A percentile compares a stretch with the other conserved stretches of the same genome.
Evolutionary conservation across 2,113 vertebrate genomes (phyloP).

Genomic region (Eleginops maclovinus): DNA sequence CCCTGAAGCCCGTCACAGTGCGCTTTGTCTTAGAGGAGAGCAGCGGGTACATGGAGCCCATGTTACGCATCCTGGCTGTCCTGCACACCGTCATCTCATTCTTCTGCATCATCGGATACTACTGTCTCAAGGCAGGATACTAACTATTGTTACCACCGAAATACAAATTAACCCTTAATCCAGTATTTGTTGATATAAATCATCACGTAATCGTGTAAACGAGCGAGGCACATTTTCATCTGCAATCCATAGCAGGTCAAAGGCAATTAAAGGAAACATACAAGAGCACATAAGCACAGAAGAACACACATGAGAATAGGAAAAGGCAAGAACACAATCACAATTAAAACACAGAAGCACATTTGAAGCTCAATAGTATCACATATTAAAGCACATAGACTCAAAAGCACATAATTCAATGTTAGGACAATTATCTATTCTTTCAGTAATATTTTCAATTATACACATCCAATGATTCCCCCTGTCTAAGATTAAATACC

Average conservation of each 20-base stretch:
- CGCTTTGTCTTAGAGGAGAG: conserved; percentile 96
- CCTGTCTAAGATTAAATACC: not conserved
- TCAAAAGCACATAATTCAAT: too few relatives aligned
- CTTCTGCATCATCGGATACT: conserved; percentile 98
- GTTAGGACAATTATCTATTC: not conserved
- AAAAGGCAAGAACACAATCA: too few relatives aligned
- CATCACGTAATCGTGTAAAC: too few relatives aligned
- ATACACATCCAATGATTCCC: not conserved
- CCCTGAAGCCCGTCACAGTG: conserved; percentile 82
- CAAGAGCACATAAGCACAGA: too few relatives aligned
- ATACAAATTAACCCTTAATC: not conserved
- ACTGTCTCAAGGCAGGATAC: conserved; percentile 90
- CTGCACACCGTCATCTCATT: conserved; percentile 97
- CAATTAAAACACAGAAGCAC: too few relatives aligned
- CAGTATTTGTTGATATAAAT: not conserved
- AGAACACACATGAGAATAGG: too few relatives aligned
- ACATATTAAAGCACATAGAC: too few relatives aligned
- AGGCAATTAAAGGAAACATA: too few relatives aligned
- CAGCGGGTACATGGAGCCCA: conserved; percentile 98
- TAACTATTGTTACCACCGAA: not conserved
- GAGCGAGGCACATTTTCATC: too few relatives aligned
- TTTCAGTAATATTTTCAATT: not conserved
- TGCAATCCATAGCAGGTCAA: too few relatives aligned
- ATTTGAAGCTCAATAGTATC: too few relatives aligned
- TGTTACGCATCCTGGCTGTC: conserved; percentile 91